Conservation (phyloP, 1,140 invertebrate species). For the Periplaneta americana region DNA sequence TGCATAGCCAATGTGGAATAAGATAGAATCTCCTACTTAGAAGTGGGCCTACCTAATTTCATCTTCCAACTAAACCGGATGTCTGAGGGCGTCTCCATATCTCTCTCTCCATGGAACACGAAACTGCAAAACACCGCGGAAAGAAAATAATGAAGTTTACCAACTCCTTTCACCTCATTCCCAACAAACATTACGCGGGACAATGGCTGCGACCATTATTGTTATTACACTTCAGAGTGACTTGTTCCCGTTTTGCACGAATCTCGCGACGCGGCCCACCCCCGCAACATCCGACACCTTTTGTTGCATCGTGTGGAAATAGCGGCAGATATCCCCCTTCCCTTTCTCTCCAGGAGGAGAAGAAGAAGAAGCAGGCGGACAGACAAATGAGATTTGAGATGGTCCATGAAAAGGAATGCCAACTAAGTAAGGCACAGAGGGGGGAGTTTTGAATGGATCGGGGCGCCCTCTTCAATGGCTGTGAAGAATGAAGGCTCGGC, state of each 20-base stretch:
- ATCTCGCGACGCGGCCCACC: neutral
- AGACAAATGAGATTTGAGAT: neutral
- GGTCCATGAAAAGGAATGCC: neutral
- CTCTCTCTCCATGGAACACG: too few relatives aligned
- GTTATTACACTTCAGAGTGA: neutral
- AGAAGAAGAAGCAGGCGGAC: neutral
- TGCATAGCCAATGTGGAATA: too few relatives aligned
- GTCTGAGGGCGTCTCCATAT: too few relatives aligned
- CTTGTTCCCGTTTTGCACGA: neutral
- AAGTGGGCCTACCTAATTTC: too few relatives aligned
- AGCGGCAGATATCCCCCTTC: neutral
- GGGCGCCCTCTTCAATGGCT: neutral
- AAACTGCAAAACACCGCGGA: too few relatives aligned
- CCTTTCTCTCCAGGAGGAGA: too few relatives aligned
- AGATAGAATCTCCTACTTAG: too few relatives aligned
- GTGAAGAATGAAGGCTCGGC: neutral
- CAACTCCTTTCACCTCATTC: too few relatives aligned
- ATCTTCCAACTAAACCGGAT: too few relatives aligned
- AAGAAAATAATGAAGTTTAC: too few relatives aligned
- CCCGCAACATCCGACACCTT: neutral
- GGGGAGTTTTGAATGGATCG: neutral
- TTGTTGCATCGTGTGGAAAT: neutral
- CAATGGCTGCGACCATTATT: too few relatives aligned
- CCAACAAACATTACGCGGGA: too few relatives aligned
- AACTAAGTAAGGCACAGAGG: neutral